phyloP scores from a whole-genome alignment of 2,888 invertebrate genomes.

The Epirrhoe tristata region DNA sequence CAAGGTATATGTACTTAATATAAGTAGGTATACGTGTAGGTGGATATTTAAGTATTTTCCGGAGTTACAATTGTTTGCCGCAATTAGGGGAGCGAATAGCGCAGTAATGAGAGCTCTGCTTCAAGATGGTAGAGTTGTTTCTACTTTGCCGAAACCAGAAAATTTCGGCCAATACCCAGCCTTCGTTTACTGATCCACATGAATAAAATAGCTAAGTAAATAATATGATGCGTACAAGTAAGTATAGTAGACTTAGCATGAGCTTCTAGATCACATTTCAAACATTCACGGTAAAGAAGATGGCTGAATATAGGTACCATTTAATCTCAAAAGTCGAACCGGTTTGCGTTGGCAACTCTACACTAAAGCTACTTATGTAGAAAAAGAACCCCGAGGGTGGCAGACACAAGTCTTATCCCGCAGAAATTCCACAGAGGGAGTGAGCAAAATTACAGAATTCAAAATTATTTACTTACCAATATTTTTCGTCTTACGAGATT shows the following conservation, averaged over 20 bases:
- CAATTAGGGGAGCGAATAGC: slow-evolving; percentile 66
- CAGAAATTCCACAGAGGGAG: slow-evolving; percentile 43
- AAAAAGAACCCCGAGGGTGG: slow-evolving; percentile 67
- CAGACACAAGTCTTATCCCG: slow-evolving; percentile 59
- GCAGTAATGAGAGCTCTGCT: slow-evolving; percentile 64
- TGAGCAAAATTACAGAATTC: slow-evolving; percentile 36
- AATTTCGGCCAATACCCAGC: not conserved
- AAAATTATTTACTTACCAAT: slow-evolving; percentile 44
- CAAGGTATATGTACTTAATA: not conserved
- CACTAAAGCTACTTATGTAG: not conserved
- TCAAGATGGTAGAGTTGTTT: not conserved
- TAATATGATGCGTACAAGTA: not conserved
- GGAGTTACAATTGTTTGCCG: slow-evolving; percentile 58
- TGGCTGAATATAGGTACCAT: not conserved
- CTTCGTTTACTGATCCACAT: not conserved
- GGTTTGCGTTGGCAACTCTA: not conserved
- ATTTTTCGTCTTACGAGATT: slow-evolving; percentile 39
- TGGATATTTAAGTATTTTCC: not conserved
- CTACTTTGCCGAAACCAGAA: slow-evolving; percentile 1
- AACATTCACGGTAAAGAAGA: not conserved
- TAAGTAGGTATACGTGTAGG: not conserved
- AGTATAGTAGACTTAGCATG: no score
- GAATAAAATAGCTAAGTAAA: not conserved
- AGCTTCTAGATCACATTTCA: not conserved
- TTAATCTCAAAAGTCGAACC: not conserved